phyloP scores from a whole-genome alignment of 1,140 invertebrate species.

The Papilio helenus region DNA sequence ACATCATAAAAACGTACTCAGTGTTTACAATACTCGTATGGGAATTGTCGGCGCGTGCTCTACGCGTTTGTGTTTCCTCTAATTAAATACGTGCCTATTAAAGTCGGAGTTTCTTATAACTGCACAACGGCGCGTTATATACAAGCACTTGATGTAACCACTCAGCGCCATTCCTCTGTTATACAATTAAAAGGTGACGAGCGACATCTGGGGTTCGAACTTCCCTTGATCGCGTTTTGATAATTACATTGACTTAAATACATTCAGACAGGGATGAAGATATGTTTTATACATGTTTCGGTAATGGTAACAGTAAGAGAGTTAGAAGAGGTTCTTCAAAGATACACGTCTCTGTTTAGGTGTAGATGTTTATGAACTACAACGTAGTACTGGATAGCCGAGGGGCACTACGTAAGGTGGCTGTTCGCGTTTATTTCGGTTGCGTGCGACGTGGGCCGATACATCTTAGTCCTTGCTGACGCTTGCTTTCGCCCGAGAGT shows the following conservation, averaged over 20 bases:
- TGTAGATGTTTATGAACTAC: not conserved
- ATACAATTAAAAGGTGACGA: conserved; percentile 6
- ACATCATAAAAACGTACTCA: not conserved
- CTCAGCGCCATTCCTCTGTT: not conserved
- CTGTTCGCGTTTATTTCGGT: not conserved
- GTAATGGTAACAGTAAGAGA: no score
- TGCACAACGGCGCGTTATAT: not conserved
- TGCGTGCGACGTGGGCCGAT: not conserved
- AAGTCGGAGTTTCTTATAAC: not conserved
- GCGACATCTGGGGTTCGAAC: not conserved
- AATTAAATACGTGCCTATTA: not conserved
- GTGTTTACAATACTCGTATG: not conserved
- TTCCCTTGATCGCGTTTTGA: not conserved
- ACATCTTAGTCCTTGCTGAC: conserved; percentile 1
- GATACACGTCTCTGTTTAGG: not conserved
- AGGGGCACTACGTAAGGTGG: not conserved
- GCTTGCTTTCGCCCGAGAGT: no score
- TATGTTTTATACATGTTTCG: no score
- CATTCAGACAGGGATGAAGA: no score
- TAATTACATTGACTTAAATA: not conserved
- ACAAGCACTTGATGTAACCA: not conserved
- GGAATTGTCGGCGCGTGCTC: not conserved
- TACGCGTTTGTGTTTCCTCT: not conserved
- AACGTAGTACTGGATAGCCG: not conserved
- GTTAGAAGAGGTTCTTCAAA: no score